Conservation (phyloP, 2,888 invertebrate species). For the Cosmorhoe ocellata region DNA sequence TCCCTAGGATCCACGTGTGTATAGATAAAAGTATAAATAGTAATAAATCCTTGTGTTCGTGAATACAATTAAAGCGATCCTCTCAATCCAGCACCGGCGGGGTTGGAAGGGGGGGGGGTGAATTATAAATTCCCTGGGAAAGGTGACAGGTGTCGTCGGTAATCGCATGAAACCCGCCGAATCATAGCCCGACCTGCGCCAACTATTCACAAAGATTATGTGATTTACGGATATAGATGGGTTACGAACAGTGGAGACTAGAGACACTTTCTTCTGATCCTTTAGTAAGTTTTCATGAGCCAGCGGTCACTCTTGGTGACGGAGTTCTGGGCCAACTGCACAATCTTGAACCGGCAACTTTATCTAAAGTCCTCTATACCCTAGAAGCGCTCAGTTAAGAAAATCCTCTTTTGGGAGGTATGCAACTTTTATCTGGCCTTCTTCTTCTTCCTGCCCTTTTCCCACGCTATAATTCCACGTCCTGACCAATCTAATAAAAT, state of each 20-base stretch:
- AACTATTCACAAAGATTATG: conserved; percentile 50
- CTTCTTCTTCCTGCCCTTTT: too few relatives aligned
- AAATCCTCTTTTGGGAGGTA: too few relatives aligned
- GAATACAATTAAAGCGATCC: conserved; percentile 76
- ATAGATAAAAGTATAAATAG: conserved; percentile 31
- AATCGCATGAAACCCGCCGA: conserved; percentile 72
- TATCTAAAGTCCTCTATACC: too few relatives aligned
- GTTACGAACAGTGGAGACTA: neutral
- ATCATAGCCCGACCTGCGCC: conserved; percentile 59
- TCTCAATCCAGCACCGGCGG: conserved; percentile 52
- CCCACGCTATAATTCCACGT: too few relatives aligned
- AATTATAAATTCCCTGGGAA: conserved; percentile 79
- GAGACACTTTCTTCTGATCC: too few relatives aligned
- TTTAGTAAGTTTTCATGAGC: too few relatives aligned
- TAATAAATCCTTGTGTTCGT: conserved; percentile 70
- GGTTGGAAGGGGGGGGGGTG: conserved; percentile 36
- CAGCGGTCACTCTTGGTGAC: too few relatives aligned
- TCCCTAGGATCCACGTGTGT: conserved; percentile 11
- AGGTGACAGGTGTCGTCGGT: conserved; percentile 73
- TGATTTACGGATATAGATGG: conserved; percentile 16
- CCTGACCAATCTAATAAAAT: too few relatives aligned
- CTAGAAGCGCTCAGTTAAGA: too few relatives aligned
- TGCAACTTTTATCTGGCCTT: too few relatives aligned
- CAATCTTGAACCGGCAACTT: too few relatives aligned
- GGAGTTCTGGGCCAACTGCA: too few relatives aligned